Conservation (phyloP, 2,113 vertebrate species). For the Jacana jacana region DNA sequence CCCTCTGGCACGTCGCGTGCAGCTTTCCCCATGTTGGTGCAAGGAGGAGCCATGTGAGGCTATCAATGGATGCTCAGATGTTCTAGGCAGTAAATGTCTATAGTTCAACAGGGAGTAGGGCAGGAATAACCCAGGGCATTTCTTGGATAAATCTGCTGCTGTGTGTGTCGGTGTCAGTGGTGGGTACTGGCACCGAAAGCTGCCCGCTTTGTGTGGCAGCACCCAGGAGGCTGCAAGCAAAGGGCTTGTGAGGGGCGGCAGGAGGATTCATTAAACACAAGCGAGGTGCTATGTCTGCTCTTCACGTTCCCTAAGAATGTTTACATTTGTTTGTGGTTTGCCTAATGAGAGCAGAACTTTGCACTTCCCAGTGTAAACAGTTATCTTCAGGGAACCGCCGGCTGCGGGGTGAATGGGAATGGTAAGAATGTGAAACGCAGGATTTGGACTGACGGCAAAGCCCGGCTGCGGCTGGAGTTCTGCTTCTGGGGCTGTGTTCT, state of each 20-base stretch:
- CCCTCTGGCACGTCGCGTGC: fast-evolving
- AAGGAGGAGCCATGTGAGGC: neutral
- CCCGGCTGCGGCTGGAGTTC: neutral
- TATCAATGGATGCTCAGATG: neutral
- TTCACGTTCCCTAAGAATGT: neutral
- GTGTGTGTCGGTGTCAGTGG: neutral
- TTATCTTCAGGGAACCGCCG: neutral
- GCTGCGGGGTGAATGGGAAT: neutral
- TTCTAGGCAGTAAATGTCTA: neutral
- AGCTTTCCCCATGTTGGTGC: neutral
- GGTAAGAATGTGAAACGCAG: neutral
- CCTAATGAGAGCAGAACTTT: constrained; percentile 26
- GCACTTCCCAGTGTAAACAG: constrained; percentile 18
- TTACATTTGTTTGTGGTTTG: constrained; percentile 16
- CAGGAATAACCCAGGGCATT: neutral
- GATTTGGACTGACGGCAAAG: neutral
- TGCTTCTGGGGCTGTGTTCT: neutral
- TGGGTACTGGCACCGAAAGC: neutral
- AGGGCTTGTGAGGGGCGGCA: fast-evolving
- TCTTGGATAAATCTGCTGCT: neutral
- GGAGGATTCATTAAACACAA: neutral
- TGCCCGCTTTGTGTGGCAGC: neutral
- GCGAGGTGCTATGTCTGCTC: neutral
- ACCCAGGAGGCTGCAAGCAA: neutral
- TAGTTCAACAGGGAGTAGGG: neutral